A percentile compares a stretch with the other conserved stretches of the same genome.
Evolutionary conservation across 2,113 vertebrate genomes (phyloP).

Genomic region (Coptodon rendalli): DNA sequence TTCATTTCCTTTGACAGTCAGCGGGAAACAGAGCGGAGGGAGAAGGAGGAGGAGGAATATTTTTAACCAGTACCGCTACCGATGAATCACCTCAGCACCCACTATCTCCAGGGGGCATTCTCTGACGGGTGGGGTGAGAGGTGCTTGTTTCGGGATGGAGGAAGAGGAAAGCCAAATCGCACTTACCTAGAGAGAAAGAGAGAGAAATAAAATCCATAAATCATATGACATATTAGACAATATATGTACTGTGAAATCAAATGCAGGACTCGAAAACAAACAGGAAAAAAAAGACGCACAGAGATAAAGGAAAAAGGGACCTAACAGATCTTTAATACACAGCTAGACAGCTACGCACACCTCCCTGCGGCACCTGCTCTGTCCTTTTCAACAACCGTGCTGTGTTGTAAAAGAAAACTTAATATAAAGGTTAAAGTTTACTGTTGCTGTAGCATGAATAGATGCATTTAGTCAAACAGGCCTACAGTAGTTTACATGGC

Average conservation of each 20-base stretch:
- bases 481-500: background rate
- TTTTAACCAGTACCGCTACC: slow-evolving; percentile 55
- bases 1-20: slow-evolving; percentile 56
- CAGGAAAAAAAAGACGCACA: background rate
- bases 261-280: background rate
- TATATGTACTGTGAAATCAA: background rate
- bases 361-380: background rate
- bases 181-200: slow-evolving; percentile 68
- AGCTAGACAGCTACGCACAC: background rate
- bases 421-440: background rate
- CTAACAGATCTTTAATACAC: background rate
- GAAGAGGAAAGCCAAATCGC: slow-evolving; percentile 36
- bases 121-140: slow-evolving; percentile 35
- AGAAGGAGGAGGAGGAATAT: slow-evolving; percentile 44
- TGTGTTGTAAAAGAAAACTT: background rate
- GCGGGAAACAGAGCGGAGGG: slow-evolving; percentile 27
- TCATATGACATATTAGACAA: background rate
- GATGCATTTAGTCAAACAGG: background rate
- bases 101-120: slow-evolving; percentile 55
- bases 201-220: slow-evolving; percentile 9
- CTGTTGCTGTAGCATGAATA: background rate
- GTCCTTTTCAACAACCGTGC: background rate
- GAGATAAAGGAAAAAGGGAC: background rate
- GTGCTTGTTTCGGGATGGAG: slow-evolving; percentile 42
- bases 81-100: slow-evolving; percentile 61